Evolutionary conservation across 2,888 invertebrate genomes (phyloP).

Genomic region (Synanthedon myopaeformis): DNA sequence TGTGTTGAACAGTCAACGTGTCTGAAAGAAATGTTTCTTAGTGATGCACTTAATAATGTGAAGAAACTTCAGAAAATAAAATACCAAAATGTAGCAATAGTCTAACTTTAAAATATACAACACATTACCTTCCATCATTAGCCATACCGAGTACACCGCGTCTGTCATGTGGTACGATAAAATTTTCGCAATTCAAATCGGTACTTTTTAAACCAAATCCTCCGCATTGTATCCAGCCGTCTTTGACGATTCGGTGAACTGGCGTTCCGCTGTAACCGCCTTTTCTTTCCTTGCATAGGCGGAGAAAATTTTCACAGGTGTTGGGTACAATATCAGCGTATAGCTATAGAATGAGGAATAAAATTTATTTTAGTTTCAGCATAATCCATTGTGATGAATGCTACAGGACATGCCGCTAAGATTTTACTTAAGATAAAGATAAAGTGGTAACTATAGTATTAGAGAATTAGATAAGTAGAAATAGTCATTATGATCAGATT

Average conservation of each 20-base stretch:
- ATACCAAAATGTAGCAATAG: neutral
- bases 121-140: conserved; percentile 67
- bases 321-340: conserved; percentile 70
- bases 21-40: conserved; percentile 22
- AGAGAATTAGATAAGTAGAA: too few species aligned
- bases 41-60: too few species aligned
- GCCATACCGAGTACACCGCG: conserved; percentile 81
- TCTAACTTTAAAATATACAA: neutral
- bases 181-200: conserved; percentile 74
- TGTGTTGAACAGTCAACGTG: conserved; percentile 76
- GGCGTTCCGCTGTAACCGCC: conserved; percentile 68
- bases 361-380: too few species aligned
- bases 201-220: conserved; percentile 49
- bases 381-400: too few species aligned
- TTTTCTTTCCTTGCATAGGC: conserved; percentile 52
- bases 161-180: conserved; percentile 72
- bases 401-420: too few species aligned
- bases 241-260: conserved; percentile 75
- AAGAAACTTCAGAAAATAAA: too few species aligned
- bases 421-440: too few species aligned
- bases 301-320: conserved; percentile 71
- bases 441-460: too few species aligned
- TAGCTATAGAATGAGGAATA: conserved; percentile 36
- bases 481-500: too few species aligned
- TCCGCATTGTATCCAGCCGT: conserved; percentile 80